A percentile compares a stretch with the other conserved stretches of the same genome.
phyloP scores from a whole-genome alignment of 2,113 vertebrate species.

The Lampris incognitus region DNA sequence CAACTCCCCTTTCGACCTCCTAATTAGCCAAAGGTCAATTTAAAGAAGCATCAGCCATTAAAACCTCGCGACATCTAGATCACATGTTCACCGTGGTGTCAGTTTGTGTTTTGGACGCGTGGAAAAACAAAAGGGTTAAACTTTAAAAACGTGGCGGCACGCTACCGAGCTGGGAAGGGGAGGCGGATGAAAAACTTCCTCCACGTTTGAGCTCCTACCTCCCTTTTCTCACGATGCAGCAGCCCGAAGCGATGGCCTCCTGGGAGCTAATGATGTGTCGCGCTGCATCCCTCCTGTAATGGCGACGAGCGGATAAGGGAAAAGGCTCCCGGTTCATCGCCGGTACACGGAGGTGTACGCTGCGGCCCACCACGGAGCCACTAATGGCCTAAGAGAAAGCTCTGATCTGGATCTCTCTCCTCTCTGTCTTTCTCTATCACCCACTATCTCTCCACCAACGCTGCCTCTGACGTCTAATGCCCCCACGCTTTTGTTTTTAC shows the following conservation, averaged over 20 bases:
- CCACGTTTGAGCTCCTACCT: constrained; percentile 20
- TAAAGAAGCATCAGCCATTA: too few relatives aligned
- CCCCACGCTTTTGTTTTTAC: constrained; percentile 22
- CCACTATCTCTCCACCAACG: constrained; percentile 1
- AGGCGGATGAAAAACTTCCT: constrained; percentile 25
- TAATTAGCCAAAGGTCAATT: too few relatives aligned
- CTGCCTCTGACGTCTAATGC: constrained; percentile 10
- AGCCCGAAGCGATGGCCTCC: constrained; percentile 35
- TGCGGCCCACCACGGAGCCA: constrained; percentile 40
- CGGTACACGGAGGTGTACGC: constrained; percentile 26
- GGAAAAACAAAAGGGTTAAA: constrained; percentile 2
- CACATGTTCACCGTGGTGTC: background rate
- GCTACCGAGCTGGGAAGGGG: constrained; percentile 19
- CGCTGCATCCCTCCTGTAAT: constrained; percentile 40
- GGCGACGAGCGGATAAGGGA: constrained; percentile 16
- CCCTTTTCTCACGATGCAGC: constrained; percentile 48
- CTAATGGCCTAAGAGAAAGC: constrained; percentile 61
- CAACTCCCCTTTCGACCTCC: too few relatives aligned
- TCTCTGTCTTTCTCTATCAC: constrained; percentile 34
- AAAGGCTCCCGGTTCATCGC: constrained; percentile 44
- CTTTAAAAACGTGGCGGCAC: constrained; percentile 3
- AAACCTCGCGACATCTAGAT: too few relatives aligned
- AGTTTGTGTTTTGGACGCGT: background rate
- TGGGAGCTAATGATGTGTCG: constrained; percentile 52
- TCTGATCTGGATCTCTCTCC: constrained; percentile 50